phyloP scores from a whole-genome alignment of 2,888 invertebrate genomes.

The Gibbula magus region DNA sequence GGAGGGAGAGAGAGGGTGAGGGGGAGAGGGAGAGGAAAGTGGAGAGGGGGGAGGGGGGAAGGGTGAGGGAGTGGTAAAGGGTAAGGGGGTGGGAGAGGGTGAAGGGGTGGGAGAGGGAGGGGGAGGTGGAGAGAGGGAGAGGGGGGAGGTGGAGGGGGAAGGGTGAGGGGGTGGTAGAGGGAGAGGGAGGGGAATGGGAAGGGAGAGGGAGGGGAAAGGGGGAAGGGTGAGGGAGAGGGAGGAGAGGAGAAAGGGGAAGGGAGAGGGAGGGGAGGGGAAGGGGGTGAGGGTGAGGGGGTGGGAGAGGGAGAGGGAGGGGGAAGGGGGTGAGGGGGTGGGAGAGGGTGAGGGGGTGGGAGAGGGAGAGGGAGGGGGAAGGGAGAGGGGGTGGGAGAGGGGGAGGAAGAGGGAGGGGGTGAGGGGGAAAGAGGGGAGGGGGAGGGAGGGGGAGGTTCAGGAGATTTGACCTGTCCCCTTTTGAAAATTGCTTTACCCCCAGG shows the following conservation, averaged over 20 bases:
- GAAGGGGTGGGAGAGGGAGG: neutral
- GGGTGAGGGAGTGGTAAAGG: constrained; percentile 2
- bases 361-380: neutral
- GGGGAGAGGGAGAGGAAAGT: neutral
- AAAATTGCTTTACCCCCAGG: too few relatives aligned
- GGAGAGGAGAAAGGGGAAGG: neutral
- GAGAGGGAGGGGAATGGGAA: neutral
- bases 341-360: neutral
- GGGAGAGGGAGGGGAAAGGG: constrained; percentile 3
- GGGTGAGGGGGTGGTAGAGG: constrained; percentile 4
- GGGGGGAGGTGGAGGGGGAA: constrained; percentile 3
- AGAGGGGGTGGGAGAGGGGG: neutral
- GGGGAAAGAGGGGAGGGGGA: neutral
- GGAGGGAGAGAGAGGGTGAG: neutral
- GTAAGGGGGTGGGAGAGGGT: neutral
- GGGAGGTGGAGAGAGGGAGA: neutral
- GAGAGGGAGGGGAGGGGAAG: neutral
- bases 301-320: neutral
- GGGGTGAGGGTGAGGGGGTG: neutral
- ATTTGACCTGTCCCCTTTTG: too few relatives aligned
- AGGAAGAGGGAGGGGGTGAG: constrained; percentile 7
- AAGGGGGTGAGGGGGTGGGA: neutral
- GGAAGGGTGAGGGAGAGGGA: neutral
- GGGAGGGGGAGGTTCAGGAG: neutral
- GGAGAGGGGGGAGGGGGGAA: neutral